phyloP scores from a whole-genome alignment of 2,797 vertebrate genomes.

The Ataeniobius toweri region DNA sequence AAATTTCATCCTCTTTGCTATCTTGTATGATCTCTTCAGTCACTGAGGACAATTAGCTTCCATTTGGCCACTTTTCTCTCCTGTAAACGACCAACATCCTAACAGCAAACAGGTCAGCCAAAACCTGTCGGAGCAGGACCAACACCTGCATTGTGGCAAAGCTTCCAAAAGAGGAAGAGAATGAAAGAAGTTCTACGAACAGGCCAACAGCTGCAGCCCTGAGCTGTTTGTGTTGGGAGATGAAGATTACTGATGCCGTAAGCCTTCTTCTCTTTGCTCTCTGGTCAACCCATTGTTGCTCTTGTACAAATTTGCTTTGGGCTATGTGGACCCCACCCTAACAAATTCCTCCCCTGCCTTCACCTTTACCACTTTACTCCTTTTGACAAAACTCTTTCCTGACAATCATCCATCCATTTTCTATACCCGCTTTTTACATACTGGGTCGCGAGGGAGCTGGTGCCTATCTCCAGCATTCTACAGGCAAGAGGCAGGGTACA shows the following conservation, averaged over 20 bases:
- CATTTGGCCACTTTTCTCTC: conserved; percentile 67
- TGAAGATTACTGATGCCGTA: conserved; percentile 63
- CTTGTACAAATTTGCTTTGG: conserved; percentile 79
- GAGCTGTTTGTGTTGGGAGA: conserved; percentile 78
- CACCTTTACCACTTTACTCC: conserved; percentile 2
- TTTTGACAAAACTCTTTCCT: background rate
- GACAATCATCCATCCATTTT: too few relatives aligned
- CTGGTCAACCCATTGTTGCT: conserved; percentile 69
- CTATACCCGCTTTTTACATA: too few relatives aligned
- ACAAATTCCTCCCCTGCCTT: conserved; percentile 58
- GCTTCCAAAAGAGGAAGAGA: conserved; percentile 69
- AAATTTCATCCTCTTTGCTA: conserved; percentile 46
- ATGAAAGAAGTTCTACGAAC: conserved; percentile 52
- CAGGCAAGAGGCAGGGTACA: too few relatives aligned
- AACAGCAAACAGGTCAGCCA: conserved; percentile 68
- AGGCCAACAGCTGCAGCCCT: conserved; percentile 73
- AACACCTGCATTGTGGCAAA: conserved; percentile 72
- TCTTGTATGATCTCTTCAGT: conserved; percentile 53
- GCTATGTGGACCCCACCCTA: conserved; percentile 63
- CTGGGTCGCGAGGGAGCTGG: too few relatives aligned
- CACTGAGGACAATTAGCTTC: conserved; percentile 51
- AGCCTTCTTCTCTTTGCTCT: conserved; percentile 69
- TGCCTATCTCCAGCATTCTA: too few relatives aligned
- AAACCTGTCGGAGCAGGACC: conserved; percentile 70
- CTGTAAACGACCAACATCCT: conserved; percentile 77